Base-by-base conservation (phyloP, 2,797 vertebrate genomes). In the Tadarida brasiliensis region DNA sequence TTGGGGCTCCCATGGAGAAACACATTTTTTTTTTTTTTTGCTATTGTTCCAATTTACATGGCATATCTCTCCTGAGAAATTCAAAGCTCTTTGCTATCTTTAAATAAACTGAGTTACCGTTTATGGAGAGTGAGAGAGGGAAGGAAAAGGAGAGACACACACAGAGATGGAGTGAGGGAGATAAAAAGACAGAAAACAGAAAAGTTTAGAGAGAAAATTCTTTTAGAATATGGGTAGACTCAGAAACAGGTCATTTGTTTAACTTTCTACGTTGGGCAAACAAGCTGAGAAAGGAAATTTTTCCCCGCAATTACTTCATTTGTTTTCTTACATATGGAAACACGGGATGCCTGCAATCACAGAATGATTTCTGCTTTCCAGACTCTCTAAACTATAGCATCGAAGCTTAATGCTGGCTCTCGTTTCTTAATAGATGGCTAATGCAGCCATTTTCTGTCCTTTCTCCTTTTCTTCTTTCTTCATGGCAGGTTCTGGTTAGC, bases 271-370 rank as follows among this genome's bases (percentile, higher is more conserved):
- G 33, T 82, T 78, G 28, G 14, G 28, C 67, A 63, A 94, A 67
- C 4, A 86, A 86, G 19, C n/a, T 44, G 28, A 70, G 24, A 74
- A 81, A 33, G 49, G 28, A 63, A 39, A 7, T 35, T 73, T 87
- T 76, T 95, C 81, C 24, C 39, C 67, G n/a, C 11, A 24, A 44
- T 87, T 81, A 65, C n/a, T 91, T 84, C 44, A 61, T n/a, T 65
- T 95, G 54, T 3, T 76, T 57, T 78, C 44, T 90, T 93, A 74
- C 24, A 81, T 81, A 17, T 49, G 74, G 57, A 82, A 73, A 91
- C n/a, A 82, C 35, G 19, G 35, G 44, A 61, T 33, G 7, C 6
- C 2, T 51, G n/a, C 4, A 87, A 70, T 28, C n/a, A 73, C 74
- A 83, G 47, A 95, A 44, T 35, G 71, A 51, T n/a, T 30, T 11